Evolutionary conservation across 2,888 invertebrate species (phyloP), one percentile per base, ranked within the genome.

Genomic region (Chouioia cunea): DNA sequence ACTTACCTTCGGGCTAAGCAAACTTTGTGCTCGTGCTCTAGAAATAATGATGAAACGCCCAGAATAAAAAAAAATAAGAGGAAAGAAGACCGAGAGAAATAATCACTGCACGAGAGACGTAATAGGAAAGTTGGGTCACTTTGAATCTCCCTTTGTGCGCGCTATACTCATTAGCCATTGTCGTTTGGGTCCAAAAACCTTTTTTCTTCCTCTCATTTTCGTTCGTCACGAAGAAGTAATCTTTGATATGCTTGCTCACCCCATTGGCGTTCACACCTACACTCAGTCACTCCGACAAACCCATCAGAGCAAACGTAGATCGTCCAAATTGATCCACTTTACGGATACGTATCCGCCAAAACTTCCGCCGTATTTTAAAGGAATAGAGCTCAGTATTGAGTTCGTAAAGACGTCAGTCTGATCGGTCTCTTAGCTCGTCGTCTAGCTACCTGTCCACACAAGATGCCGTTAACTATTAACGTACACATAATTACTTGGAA

Each of bases 401-500:
- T 66, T 63, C 57, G 48, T 71, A 71, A 71, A 66, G 14, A 63
- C 47, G 65, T 70, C 59, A 46, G 23, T 16, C 44, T 50, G 65
- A 50, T 57, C 64, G 53, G 58, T 53, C 59, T 59, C 10, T 64
- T 48, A 36, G 16, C 46, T n/a, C 57, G 47, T 53, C 52, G 53
- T 6, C 50, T 43, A 76, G 79, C 80, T 82, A 83, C 83, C 83
- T 83, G 83, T 83, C 82, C 77, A 74, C 79, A 76, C 76, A 80
- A 80, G 78, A 81, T 80, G 80, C 80, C 81, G 80, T 84, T 84
- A 82, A 80, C 80, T 79, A 82, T 83, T 82, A 83, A 82, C 82
- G 81, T 79, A 79, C 77, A 74, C 79, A 78, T 84, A 84, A 85
- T 83, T 83, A 82, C 81, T 79, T 78, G 80, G 78, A 79, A 80